Base-by-base conservation (phyloP, 2,113 vertebrate species). In the Vidua macroura region DNA sequence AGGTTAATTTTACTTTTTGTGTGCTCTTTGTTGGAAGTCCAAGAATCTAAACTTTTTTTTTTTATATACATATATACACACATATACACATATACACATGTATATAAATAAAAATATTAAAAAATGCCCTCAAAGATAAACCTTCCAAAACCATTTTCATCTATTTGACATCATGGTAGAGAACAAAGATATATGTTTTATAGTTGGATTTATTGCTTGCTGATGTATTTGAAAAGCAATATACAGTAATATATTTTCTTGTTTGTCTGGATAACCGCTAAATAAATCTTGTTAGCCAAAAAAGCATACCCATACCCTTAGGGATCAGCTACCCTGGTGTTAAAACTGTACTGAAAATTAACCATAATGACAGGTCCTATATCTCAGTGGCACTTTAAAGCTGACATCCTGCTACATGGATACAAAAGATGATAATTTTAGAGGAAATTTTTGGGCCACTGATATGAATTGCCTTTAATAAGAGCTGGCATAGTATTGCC, bases 351-450 rank as follows among this genome's bases (percentile, higher is more conserved):
- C 95, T 98, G 97, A 98, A 96, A 98, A 98, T 98, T 99, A 99
- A 98, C 97, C 96, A 86, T 97, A 88, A 95, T 98, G 99, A 99
- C 98, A 98, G 97, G 96, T 97, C 97, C 93, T 98, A 93, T 98
- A 98, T 98, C 98, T 98, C 96, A 95, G 73, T 98, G 97, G 98
- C 97, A 98, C 98, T 98, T 98, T 98, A 98, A 98, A 98, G 95
- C 97, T 98, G 98, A 99, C 98, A 98, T 98, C 93, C 95, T 98
- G 98, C 97, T 98, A 96, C 92, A 96, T 95, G 87, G 90, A 97
- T 97, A 95, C 93, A 97, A 98, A 98, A 98, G 98, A 99, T 97
- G 97, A 95, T 99, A 98, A 99, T 99, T 98, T 98, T 98, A 98
- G 98, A 96, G 96, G 98, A 99, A 98, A 98, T 98, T 98, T 99